Conservation (phyloP, 2,797 vertebrate genomes). For the Alosa sapidissima region DNA sequence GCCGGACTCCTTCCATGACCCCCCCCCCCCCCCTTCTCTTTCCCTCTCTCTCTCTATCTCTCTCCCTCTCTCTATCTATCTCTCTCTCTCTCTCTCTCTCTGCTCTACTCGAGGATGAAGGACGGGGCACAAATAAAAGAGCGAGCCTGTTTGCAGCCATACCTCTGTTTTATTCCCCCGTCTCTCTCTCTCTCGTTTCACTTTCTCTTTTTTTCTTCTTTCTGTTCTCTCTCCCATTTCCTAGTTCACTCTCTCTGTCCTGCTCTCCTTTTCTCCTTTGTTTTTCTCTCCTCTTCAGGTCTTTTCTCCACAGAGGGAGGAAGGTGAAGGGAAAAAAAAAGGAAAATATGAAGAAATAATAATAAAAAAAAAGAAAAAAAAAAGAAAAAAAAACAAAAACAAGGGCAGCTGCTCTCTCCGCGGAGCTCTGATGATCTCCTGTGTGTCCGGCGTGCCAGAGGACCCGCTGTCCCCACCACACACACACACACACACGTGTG, state of each 20-base stretch:
- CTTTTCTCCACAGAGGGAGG: not conserved
- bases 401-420: conserved; percentile 78
- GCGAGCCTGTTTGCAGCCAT: not conserved
- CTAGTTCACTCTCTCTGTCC: not conserved
- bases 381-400: no score
- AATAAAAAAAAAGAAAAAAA: conserved; percentile 45
- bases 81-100: conserved; percentile 16
- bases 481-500: conserved; percentile 50
- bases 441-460: not conserved
- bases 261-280: not conserved
- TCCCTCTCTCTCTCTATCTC: conserved; percentile 11
- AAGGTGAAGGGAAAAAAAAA: not conserved
- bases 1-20: conserved; percentile 15
- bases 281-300: not conserved
- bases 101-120: not conserved
- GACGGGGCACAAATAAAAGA: not conserved
- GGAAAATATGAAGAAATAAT: conserved; percentile 27
- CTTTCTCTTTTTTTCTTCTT: not conserved
- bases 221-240: not conserved
- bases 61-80: conserved; percentile 21
- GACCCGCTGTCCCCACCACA: conserved; percentile 55
- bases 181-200: no score
- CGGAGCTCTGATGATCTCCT: conserved; percentile 59
- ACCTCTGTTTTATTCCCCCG: not conserved
- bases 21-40: conserved; percentile 5